Base-by-base conservation (phyloP, 2,113 vertebrate genomes). In the Lepus timidus region DNA sequence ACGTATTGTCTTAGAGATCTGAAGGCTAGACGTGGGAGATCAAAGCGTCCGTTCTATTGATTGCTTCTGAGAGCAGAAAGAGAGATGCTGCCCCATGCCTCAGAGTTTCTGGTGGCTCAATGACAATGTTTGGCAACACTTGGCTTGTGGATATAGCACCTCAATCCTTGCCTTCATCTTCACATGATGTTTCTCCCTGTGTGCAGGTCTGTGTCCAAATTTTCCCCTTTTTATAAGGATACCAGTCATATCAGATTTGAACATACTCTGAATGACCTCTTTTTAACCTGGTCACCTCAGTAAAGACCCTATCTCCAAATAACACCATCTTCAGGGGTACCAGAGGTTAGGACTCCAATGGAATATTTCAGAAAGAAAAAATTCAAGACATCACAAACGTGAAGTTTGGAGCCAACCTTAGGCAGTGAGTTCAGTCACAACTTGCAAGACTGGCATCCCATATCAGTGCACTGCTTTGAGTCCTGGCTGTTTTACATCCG, bases 321-420 rank as follows among this genome's bases (percentile, higher is more conserved):
- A 61, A 88, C 13, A 25, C 74, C 8, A 20, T 87, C n/a, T 88
- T 93, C 62, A 76, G 62, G 74, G 55, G 36, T 61, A 55, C 13
- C 36, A 1, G 44, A 10, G 17, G 10, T 91, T 33, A 83, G 14
- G 29, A 78, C 25, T 80, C n/a, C 61, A 93, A 49, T 44, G 44
- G 44, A 44, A 44, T 44, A 44, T 44, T 44, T 44, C 44, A 44
- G 44, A 44, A 44, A 44, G 44, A 23, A 19, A 83, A 62, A 78
- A 78, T 62, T 89, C 44, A 82, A 78, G 8, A 19, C 25, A 13
- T 86, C 91, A 67, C 17, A 92, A 97, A 4, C 73, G 4, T 67
- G 79, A 44, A 73, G 27, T 81, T 91, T n/a, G 17, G 44, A 44
- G 44, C 44, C 39, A 44, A 44, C 7, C 44, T 44, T 44, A 44